Conservation (phyloP, 2,113 vertebrate species). For the Urocynchramus pylzowi region DNA sequence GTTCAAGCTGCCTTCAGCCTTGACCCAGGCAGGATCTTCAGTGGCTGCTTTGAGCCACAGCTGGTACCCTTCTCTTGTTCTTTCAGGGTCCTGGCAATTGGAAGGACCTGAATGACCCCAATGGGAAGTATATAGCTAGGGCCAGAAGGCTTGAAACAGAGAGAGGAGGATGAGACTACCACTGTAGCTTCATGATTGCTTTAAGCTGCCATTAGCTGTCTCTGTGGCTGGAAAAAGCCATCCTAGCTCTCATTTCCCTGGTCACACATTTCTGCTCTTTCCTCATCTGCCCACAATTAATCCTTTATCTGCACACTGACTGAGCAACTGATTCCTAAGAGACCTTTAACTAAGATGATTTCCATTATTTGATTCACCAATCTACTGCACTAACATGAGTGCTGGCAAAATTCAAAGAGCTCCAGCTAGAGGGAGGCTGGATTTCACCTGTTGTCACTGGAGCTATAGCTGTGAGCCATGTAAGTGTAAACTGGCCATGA, state of each 20-base stretch:
- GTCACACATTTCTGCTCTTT: neutral
- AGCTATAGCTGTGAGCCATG: neutral
- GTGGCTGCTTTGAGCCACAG: neutral
- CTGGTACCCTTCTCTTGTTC: neutral
- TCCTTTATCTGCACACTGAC: neutral
- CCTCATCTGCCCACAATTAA: neutral
- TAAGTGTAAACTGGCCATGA: neutral
- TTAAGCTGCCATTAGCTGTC: neutral
- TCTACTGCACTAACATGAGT: neutral
- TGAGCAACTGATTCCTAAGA: neutral
- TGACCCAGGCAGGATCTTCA: neutral
- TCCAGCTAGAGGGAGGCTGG: neutral
- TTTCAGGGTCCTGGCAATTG: neutral
- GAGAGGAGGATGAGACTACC: neutral
- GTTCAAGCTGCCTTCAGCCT: neutral
- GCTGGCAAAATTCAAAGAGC: neutral
- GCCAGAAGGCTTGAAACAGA: neutral
- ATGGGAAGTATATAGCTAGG: neutral
- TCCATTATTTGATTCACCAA: neutral
- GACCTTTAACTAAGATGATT: neutral
- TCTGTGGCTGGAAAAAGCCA: neutral
- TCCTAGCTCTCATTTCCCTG: neutral
- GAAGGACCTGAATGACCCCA: neutral
- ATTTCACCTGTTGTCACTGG: neutral
- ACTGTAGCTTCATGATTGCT: neutral